phyloP scores from a whole-genome alignment of 2,113 vertebrate genomes.

The Myodes glareolus region DNA sequence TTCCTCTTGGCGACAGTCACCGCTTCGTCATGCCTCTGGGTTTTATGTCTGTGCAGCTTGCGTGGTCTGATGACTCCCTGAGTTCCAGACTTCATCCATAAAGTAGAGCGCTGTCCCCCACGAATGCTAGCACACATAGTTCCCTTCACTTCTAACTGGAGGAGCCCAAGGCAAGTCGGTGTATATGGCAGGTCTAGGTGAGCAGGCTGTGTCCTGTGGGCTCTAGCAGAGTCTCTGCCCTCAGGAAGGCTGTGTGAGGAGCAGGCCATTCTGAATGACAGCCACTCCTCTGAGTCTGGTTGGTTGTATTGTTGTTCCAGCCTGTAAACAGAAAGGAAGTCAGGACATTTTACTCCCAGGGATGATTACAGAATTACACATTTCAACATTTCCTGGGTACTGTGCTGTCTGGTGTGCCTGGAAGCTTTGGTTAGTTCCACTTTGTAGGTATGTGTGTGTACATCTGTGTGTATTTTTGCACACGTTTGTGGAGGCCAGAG shows the following conservation, averaged over 20 bases:
- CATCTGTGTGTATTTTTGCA: background rate
- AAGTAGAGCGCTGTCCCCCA: constrained; percentile 1
- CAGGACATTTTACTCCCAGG: background rate
- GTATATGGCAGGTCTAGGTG: background rate
- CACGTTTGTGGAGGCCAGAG: background rate
- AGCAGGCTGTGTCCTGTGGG: background rate
- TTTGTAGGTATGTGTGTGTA: background rate
- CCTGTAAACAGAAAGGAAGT: background rate
- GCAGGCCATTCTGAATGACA: background rate
- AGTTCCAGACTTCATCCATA: background rate
- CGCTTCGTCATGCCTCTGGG: background rate
- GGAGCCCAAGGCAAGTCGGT: background rate
- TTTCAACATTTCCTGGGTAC: background rate
- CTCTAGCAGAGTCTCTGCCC: background rate
- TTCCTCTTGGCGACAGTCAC: background rate
- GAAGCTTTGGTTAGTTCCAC: background rate
- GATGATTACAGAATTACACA: background rate
- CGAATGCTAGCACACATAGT: background rate
- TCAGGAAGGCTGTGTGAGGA: background rate
- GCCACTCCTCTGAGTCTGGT: background rate
- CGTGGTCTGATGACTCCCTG: background rate
- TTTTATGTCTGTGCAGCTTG: background rate
- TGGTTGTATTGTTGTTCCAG: background rate
- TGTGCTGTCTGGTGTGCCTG: background rate
- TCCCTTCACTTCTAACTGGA: constrained; percentile 19